Conservation (phyloP, 2,888 invertebrate species). For the Atethmia centrago region DNA sequence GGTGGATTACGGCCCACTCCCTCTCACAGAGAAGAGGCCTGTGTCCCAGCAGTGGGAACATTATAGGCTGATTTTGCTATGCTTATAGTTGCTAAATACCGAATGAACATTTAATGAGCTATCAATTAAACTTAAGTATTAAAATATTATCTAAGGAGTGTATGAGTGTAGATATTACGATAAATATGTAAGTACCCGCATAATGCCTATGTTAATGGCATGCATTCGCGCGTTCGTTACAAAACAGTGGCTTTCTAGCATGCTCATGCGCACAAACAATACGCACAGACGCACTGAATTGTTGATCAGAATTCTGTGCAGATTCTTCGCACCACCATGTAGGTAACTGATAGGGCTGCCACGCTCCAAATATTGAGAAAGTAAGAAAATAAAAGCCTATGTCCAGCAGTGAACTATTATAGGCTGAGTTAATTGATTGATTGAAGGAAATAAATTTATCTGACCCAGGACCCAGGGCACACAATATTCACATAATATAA, state of each 20-base stretch:
- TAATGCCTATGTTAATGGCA: conserved; percentile 66
- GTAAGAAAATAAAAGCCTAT: neutral
- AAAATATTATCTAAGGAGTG: conserved; percentile 30
- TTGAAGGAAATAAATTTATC: neutral
- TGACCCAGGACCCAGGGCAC: neutral
- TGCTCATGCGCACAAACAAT: conserved; percentile 76
- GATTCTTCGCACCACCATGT: conserved; percentile 56
- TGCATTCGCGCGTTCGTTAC: conserved; percentile 74
- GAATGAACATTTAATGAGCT: neutral
- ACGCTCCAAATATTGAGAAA: neutral
- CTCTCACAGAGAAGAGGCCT: no score
- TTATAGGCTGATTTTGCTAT: no score
- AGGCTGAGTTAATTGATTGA: no score
- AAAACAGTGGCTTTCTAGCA: conserved; percentile 80
- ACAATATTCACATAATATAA: neutral
- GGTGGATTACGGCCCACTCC: no score
- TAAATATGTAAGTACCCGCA: conserved; percentile 56
- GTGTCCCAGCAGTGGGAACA: no score
- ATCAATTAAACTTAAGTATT: neutral
- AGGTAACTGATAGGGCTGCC: conserved; percentile 48
- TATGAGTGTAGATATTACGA: conserved; percentile 50
- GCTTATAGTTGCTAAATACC: no score
- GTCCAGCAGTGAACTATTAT: no score
- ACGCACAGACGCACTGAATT: conserved; percentile 53
- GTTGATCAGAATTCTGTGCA: conserved; percentile 64